These are phyloP conservation scores for Craterocephalus amniculus DNA, from an alignment of 2,797 vertebrate genomes.

Conservation along the genomic window DNA sequence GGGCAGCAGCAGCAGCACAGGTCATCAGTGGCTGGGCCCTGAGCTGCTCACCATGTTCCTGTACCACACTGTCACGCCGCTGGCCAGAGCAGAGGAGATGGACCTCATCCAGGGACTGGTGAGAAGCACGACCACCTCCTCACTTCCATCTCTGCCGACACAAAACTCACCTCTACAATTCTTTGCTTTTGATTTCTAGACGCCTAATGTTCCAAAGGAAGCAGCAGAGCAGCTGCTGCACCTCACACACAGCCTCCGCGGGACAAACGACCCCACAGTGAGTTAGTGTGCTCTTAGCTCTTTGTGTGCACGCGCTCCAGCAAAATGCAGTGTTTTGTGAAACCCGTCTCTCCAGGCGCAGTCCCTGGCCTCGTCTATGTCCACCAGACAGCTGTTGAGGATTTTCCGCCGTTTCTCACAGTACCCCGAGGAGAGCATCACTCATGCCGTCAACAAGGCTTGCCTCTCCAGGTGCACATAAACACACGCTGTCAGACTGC, in stretches of 20 bases:
- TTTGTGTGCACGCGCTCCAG: slow-evolving; percentile 6
- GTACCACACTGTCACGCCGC: slow-evolving; percentile 88
- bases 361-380: slow-evolving; percentile 93
- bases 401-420: slow-evolving; percentile 91
- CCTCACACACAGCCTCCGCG: slow-evolving; percentile 90
- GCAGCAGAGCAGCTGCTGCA: slow-evolving; percentile 89
- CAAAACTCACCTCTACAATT: background rate
- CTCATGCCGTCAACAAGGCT: slow-evolving; percentile 91
- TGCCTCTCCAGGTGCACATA: slow-evolving; percentile 92
- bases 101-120: slow-evolving; percentile 90
- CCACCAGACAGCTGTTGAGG: slow-evolving; percentile 92
- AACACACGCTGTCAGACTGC: background rate
- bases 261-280: slow-evolving; percentile 90
- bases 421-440: slow-evolving; percentile 90
- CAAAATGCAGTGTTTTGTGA: slow-evolving; percentile 3
- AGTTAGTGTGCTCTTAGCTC: slow-evolving; percentile 52
- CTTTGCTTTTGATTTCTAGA: slow-evolving; percentile 68
- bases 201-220: slow-evolving; percentile 85
- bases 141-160: background rate
- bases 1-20: slow-evolving; percentile 68
- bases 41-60: slow-evolving; percentile 96
- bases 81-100: slow-evolving; percentile 89
- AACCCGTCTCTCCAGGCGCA: slow-evolving; percentile 82
- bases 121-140: slow-evolving; percentile 52
- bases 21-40: slow-evolving; percentile 93